Conservation (phyloP, 2,113 vertebrate genomes). For the Pitta sordida region DNA sequence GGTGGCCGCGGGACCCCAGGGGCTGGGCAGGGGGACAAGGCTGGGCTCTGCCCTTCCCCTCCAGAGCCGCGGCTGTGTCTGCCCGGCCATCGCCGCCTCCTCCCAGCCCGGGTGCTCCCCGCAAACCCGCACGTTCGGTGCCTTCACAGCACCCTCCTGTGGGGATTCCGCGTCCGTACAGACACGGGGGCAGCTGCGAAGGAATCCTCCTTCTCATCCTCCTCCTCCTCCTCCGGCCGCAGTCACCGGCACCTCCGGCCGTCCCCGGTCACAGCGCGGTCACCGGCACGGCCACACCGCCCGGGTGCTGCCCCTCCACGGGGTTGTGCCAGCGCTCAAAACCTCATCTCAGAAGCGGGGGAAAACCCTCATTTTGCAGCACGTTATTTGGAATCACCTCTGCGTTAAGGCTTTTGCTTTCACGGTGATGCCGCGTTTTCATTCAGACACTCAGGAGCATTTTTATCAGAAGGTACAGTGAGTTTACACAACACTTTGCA, state of each 20-base stretch:
- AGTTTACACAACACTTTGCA: not conserved
- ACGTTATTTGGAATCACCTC: not conserved
- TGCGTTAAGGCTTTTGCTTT: not conserved
- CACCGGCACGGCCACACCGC: no score
- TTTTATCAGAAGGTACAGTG: not conserved
- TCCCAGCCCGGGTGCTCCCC: not conserved
- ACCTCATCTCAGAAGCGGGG: not conserved
- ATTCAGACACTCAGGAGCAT: not conserved
- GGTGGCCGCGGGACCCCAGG: accelerated
- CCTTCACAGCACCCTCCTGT: slow-evolving; percentile 62
- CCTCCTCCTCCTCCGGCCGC: no score
- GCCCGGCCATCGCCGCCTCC: not conserved
- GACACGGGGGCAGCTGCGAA: not conserved
- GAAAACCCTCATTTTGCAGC: not conserved
- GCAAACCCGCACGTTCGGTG: slow-evolving; percentile 25
- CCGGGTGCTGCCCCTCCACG: no score
- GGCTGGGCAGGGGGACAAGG: no score
- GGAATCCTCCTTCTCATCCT: no score
- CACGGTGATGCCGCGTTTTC: not conserved
- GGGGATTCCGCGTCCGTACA: slow-evolving; percentile 43
- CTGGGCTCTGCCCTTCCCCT: accelerated
- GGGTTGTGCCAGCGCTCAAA: accelerated
- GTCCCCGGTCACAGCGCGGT: no score
- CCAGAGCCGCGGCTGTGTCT: not conserved
- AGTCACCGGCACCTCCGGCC: no score